Conservation (phyloP, 2,113 vertebrate genomes). For the Marcusenius ussheri region DNA sequence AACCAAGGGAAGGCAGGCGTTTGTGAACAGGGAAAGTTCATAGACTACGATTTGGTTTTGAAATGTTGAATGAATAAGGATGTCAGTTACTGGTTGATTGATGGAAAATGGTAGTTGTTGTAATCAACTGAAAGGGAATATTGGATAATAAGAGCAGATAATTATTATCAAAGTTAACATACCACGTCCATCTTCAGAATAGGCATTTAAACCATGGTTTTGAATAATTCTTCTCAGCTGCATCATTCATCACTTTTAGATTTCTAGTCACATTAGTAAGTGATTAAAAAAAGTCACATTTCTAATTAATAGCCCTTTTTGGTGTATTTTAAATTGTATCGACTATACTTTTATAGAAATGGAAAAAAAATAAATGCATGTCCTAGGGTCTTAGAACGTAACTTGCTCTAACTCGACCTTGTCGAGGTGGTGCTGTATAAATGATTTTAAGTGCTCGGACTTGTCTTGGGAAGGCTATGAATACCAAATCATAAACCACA, state of each 20-base stretch:
- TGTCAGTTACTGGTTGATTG: neutral
- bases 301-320: neutral
- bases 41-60: neutral
- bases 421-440: constrained; percentile 30
- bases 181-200: neutral
- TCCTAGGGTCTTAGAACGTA: constrained; percentile 24
- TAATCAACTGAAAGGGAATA: neutral
- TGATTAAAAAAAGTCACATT: neutral
- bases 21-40: neutral
- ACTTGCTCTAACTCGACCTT: constrained; percentile 33
- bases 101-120: neutral
- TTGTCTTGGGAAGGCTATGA: constrained; percentile 22
- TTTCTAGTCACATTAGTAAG: neutral
- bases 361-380: neutral
- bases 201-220: neutral
- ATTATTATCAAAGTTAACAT: neutral
- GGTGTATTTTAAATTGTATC: neutral
- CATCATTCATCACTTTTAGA: neutral
- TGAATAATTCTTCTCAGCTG: neutral
- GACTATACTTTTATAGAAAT: neutral
- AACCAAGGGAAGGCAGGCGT: neutral
- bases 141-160: neutral
- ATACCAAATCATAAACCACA: neutral
- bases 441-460: constrained; percentile 34
- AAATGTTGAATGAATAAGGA: neutral